These are phyloP conservation scores for Myotis myotis DNA, from an alignment of 2,797 vertebrate species.

Conservation along the genomic window DNA sequence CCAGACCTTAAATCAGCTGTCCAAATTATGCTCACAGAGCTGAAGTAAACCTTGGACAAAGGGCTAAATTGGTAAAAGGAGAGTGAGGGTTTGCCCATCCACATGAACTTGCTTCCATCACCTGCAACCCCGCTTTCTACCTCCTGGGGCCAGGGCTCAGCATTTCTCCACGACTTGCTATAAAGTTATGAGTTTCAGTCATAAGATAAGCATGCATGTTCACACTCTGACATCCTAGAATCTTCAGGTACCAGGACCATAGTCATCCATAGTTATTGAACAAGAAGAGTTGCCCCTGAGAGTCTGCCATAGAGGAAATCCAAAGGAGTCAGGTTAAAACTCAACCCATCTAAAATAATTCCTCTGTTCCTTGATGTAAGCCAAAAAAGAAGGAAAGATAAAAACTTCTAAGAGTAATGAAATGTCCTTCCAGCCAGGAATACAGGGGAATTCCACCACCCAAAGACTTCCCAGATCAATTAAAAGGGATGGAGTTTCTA, in stretches of 20 bases:
- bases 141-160: neutral
- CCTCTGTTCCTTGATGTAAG: neutral
- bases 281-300: neutral
- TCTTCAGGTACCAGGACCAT: neutral
- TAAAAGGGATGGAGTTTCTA: neutral
- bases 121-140: neutral
- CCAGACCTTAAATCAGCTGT: no score
- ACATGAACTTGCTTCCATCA: accelerated
- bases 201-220: neutral
- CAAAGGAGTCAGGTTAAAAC: neutral
- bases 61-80: accelerated
- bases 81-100: accelerated
- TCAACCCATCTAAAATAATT: neutral
- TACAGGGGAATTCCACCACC: neutral
- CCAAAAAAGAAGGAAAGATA: neutral
- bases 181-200: neutral
- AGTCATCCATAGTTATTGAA: neutral
- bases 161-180: neutral
- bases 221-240: neutral
- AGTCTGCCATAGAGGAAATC: neutral
- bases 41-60: accelerated
- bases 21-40: neutral
- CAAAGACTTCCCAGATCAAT: neutral
- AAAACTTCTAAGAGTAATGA: neutral
- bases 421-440: neutral